Base-by-base conservation (phyloP, 2,888 invertebrate genomes). In the Cerceris rybyensis region DNA sequence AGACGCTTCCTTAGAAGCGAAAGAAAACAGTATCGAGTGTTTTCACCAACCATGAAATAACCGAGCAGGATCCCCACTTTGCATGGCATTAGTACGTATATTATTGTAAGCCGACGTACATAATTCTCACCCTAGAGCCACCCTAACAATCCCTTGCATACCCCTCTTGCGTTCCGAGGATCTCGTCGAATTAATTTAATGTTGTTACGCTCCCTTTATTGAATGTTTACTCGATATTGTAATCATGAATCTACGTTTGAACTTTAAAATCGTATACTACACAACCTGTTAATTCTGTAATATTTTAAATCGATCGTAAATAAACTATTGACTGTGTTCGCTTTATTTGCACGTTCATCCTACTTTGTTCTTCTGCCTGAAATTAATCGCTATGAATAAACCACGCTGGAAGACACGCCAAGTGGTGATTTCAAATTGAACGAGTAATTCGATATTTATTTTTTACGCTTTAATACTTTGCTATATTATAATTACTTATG, bases 71-170 rank as follows among this genome's bases (percentile, higher is more conserved):
- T 52, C 46, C 69, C 75, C 77, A 80, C 87, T 90, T 90, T 90
- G 90, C 90, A 90, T 89, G 84, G 90, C 89, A 91, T 91, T 91
- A 90, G 87, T 78, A 68, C 89, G 81, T 80, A 87, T 91, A 89
- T 91, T 91, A 91, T 91, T 90, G 86, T 90, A 91, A 91, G 91
- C 90, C 83, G 88, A 82, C 88, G 89, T 88, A 87, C 87, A 89
- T 90, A 88, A 90, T 89, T 89, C 86, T 85, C 87, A 83, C 84
- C 76, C 60, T 49, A 42, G 67, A 61, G 43, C n/a, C 67, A 41
- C 73, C 66, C 58, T 52, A 63, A 66, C 72, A 50, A 83, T 75
- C 70, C 75, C 69, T 8, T 55, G 57, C 58, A 46, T 67, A 42
- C 66, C 74, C 82, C 74, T 46, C 14, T 1, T 2, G 41, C 16